Percentiles rank a stretch among this genome's conserved stretches.
Evolutionary conservation across 2,888 invertebrate species (phyloP).

Genomic region (Deroplatys truncata): DNA sequence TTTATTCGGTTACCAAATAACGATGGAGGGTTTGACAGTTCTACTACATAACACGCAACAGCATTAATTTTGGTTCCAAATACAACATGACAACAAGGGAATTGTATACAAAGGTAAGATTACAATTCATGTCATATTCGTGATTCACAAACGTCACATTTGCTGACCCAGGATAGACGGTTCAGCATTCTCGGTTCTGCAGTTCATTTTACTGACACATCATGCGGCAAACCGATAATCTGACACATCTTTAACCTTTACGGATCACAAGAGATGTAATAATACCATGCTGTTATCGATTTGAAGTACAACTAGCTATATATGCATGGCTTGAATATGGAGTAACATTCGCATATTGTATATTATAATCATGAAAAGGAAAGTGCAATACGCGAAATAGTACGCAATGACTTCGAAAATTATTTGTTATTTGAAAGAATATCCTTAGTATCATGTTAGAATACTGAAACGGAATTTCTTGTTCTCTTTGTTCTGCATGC

Average conservation of each 20-base stretch:
- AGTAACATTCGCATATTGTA: not conserved
- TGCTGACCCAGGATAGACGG: not conserved
- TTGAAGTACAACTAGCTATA: not conserved
- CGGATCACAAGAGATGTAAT: not conserved
- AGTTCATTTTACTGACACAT: not conserved
- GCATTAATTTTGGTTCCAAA: not conserved
- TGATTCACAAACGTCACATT: not conserved
- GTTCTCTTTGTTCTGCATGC: too few species aligned
- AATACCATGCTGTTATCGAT: not conserved
- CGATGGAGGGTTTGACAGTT: not conserved
- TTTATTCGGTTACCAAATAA: not conserved
- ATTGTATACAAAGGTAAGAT: conserved; percentile 44
- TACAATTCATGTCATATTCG: not conserved
- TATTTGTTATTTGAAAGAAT: too few species aligned
- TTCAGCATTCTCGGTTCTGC: not conserved
- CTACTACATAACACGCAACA: not conserved
- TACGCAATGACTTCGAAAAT: too few species aligned
- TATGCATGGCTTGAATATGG: not conserved
- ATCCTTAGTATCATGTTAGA: too few species aligned
- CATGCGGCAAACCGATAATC: not conserved
- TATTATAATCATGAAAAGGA: not conserved
- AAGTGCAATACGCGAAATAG: too few species aligned
- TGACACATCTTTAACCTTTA: not conserved
- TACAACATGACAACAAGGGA: conserved; percentile 52
- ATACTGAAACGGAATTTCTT: too few species aligned